Evolutionary conservation across 2,113 vertebrate species (phyloP), one percentile per base, ranked within the genome.

Genomic region (Typhlomys cinereus): DNA sequence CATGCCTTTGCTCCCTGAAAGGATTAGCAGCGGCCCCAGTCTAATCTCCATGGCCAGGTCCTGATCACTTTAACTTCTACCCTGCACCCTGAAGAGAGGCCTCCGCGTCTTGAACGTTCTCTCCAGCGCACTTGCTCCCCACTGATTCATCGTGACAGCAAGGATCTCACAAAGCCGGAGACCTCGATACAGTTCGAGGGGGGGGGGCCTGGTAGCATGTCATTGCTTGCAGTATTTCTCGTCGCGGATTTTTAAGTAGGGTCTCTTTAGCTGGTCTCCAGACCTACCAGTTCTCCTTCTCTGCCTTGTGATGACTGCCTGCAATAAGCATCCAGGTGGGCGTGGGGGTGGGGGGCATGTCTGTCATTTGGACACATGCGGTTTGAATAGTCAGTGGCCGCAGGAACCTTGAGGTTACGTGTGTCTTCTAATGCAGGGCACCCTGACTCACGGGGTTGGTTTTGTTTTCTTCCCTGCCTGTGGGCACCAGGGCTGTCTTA

Each of bases 131-230:
- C 59, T 76, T 94, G 76, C 39, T 88, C 57, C 59, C 84, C 34
- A n/a, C 18, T 88, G 83, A 94, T 95, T 81, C 93, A 85, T 73
- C 86, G 23, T 92, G 85, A 88, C 78, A 92, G 88, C 75, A 62
- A 93, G 48, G 31, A 41, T 67, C 85, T 78, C 81, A 81, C 88
- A 61, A 76, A 46, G 34, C 73, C 59, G 0, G 0, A 73, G 82
- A 82, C 73, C 79, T 91, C 94, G 88, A 96, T 82, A 39, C 34
- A 92, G 69, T 92, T 67, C 93, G 76, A 93, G 44, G 46, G 36
- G 71, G 71, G 44, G 46, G 36, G 71, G 71, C 50, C 69, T 73
- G 85, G 79, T 36, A 86, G 52, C 76, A 74, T 79, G 88, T 61
- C 67, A 87, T n/a, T 74, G 23, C 71, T 89, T 84, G 62, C 57